Evolutionary conservation across 2,113 vertebrate genomes (phyloP), one percentile per base, ranked within the genome.

Genomic region (Corythoichthys haematopterus): DNA sequence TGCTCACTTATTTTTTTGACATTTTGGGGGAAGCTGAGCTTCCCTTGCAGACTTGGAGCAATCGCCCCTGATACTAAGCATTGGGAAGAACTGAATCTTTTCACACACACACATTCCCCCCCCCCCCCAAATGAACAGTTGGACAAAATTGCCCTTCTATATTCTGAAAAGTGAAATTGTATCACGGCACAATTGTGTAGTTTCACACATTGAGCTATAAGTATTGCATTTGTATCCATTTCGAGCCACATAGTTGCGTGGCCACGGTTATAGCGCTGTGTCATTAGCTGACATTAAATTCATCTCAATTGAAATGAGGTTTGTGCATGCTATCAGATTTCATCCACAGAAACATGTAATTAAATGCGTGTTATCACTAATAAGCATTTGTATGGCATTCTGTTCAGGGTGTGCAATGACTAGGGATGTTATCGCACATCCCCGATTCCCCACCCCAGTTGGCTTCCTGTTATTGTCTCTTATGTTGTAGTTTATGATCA

Each of bases 361-460:
- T 83, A 72, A 80, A 84, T 77, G 58, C 53, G 69, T 83, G 73
- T 80, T 70, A 80, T 71, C 71, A 68, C 59, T 76, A 71, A 85
- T 83, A 82, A 70, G 66, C 15, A 40, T 77, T 60, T 77, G 10
- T 12, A 35, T 20, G 43, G 13, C n/a, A 5, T 28, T 48, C 40
- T 20, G 16, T 11, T 47, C 28, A 13, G 61, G 8, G 4, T 35
- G 61, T 7, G 45, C 28, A 6, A 0, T n/a, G 59, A 60, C 16
- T n/a, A 36, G 33, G 5, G 55, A 36, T 56, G 53, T 33, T 16
- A 9, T 59, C 37, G 16, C 16, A 11, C 28, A 16, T 33, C 33
- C 55, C 3, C 11, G 5, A 5, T 36, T 57, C 11, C 11, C 35
- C 14, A 35, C 11, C 14, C 20, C 20, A 50, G 47, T 50, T 50